Conservation (phyloP, 2,888 invertebrate species). For the Mesodorylaimus sp. region DNA sequence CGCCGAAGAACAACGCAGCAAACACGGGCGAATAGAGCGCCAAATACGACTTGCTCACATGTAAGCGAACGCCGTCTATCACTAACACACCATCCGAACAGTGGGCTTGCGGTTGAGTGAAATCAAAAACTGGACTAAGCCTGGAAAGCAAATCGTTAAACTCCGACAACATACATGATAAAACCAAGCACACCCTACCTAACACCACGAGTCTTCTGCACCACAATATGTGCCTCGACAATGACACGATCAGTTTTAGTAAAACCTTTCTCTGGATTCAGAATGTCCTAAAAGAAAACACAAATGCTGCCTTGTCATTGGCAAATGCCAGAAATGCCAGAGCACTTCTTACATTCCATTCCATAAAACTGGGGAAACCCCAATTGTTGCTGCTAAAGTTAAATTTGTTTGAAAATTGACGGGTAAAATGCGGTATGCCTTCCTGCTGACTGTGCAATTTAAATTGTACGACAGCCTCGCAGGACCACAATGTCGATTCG, state of each 20-base stretch:
- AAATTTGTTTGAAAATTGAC: conserved; percentile 26
- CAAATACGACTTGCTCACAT: conserved; percentile 23
- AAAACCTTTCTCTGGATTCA: conserved; percentile 15
- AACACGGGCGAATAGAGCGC: conserved; percentile 26
- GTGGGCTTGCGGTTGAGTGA: conserved; percentile 15
- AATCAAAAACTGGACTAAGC: conserved; percentile 19
- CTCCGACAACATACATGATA: no score
- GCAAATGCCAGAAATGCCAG: neutral
- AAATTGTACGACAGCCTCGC: conserved; percentile 22
- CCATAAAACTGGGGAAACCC: conserved; percentile 27
- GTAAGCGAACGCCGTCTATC: conserved; percentile 21
- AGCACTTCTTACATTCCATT: conserved; percentile 16
- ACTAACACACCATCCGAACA: conserved; percentile 19
- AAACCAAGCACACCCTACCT: no score
- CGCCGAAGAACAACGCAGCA: conserved; percentile 22
- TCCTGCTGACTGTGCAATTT: conserved; percentile 10
- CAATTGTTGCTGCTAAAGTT: conserved; percentile 27
- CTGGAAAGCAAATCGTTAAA: conserved; percentile 10
- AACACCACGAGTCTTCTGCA: conserved; percentile 22
- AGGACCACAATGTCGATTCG: conserved; percentile 24
- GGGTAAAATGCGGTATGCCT: neutral
- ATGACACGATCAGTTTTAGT: conserved; percentile 20
- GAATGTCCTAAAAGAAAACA: conserved; percentile 7
- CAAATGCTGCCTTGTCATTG: no score
- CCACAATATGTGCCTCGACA: conserved; percentile 22